Evolutionary conservation across 2,113 vertebrate genomes (phyloP).

Genomic region (Entelurus aequoreus): DNA sequence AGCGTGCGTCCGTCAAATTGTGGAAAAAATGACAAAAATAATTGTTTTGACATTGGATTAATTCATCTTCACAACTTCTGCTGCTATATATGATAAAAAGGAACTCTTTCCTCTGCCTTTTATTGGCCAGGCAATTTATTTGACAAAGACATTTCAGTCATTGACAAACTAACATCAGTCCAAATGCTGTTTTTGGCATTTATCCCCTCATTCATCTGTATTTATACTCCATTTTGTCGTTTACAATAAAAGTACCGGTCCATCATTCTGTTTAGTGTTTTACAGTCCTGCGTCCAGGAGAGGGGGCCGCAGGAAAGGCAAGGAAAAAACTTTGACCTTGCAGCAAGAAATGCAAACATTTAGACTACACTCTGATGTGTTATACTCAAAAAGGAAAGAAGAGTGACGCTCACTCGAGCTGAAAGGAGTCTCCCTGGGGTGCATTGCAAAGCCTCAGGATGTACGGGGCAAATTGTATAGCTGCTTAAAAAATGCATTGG

Average conservation of each 20-base stretch:
- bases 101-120: not conserved
- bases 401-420: not conserved
- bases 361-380: not conserved
- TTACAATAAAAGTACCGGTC: too few relatives aligned
- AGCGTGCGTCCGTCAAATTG: too few relatives aligned
- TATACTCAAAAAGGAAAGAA: not conserved
- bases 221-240: too few relatives aligned
- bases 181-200: constrained; percentile 35
- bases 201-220: not conserved
- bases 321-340: constrained; percentile 55
- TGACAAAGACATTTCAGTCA: too few relatives aligned
- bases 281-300: constrained; percentile 62
- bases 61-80: too few relatives aligned
- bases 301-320: constrained; percentile 68
- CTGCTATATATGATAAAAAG: too few relatives aligned
- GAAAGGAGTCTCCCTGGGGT: constrained; percentile 1
- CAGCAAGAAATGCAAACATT: not conserved
- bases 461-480: not conserved
- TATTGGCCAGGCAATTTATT: not conserved
- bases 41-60: too few relatives aligned
- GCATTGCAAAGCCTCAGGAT: not conserved
- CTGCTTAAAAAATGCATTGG: constrained; percentile 4
- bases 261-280: constrained; percentile 27
- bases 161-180: constrained; percentile 17
- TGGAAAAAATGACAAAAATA: too few relatives aligned